Evolutionary conservation across 2,113 vertebrate species (phyloP), one percentile per base, ranked within the genome.

Genomic region (Xiphophorus couchianus): DNA sequence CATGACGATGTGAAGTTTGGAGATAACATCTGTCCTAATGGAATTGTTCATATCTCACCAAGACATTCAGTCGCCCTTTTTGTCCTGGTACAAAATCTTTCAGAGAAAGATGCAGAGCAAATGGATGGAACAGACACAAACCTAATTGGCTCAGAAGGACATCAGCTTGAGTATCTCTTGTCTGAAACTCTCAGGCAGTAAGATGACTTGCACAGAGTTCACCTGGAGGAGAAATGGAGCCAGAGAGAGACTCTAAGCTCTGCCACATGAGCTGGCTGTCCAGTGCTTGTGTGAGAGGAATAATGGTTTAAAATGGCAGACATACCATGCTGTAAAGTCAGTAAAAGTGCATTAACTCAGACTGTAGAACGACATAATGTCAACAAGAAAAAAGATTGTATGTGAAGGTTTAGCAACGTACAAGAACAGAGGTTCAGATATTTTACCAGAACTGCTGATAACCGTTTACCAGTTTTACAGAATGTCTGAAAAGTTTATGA

Each of bases 1-100:
- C 44, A 69, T 51, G 30, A 37, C 74, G 65, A 84, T 25, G 5
- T 14, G 12, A 80, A 28, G 29, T 81, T 68, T 58, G 30, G 35
- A 51, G 86, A 90, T 90, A 3, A 42, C 48, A 77, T 85, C 77
- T 68, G 37, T 58, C 73, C 63, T 91, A 86, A 89, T 83, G 62
- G 37, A 37, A 89, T 85, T 91, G 71, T 84, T 85, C 51, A 28
- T 90, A 83, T 88, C 80, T 88, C 65, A 68, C 39, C 35, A 86
- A 94, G 91, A 91, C 92, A 69, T 71, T 81, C 77, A 77, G 93
- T 81, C 92, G 87, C 78, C 85, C 30, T 75, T 86, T 84, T 87
- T 82, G 69, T 80, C 70, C 73, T 78, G 72, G 39, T 77, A 78
- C 74, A 64, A 80, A 69, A 80, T 73, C 82, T 82, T 80, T 85